A percentile compares a stretch with the other conserved stretches of the same genome.
phyloP scores from a whole-genome alignment of 92 coral and sea anemone species.

The Phenganax marumi region DNA sequence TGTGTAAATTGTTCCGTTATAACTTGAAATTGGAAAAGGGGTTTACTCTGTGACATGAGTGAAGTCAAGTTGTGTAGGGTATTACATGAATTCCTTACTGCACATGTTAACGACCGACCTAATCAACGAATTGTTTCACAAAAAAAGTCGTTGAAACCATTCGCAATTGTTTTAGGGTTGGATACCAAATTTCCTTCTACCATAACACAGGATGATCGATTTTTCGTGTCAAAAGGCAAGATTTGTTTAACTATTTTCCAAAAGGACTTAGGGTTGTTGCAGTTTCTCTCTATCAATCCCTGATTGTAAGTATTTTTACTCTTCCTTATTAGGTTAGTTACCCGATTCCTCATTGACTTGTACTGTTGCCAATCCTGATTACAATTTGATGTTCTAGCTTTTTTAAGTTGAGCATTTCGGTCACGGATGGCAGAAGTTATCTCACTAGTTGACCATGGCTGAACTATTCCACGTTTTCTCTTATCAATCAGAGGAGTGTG shows the following conservation, averaged over 20 bases:
- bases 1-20: slow-evolving; percentile 27
- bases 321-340: slow-evolving; percentile 42
- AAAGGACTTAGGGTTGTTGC: slow-evolving; percentile 14
- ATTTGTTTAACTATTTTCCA: slow-evolving; percentile 45
- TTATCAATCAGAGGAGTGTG: slow-evolving; percentile 45
- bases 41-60: neutral
- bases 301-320: slow-evolving; percentile 42
- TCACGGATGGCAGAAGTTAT: slow-evolving; percentile 40
- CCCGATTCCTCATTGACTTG: slow-evolving; percentile 44
- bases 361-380: slow-evolving; percentile 45
- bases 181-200: slow-evolving; percentile 16
- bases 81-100: slow-evolving; percentile 11
- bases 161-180: slow-evolving; percentile 30
- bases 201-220: neutral
- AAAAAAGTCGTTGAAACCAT: slow-evolving; percentile 36
- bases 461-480: slow-evolving; percentile 42
- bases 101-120: slow-evolving; percentile 17
- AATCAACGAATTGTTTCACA: slow-evolving; percentile 41
- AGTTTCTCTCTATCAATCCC: slow-evolving; percentile 41
- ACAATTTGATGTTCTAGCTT: slow-evolving; percentile 37
- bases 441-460: slow-evolving; percentile 47
- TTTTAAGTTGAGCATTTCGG: slow-evolving; percentile 37
- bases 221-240: slow-evolving; percentile 32
- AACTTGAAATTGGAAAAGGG: slow-evolving; percentile 26
- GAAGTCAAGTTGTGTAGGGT: neutral